phyloP scores from a whole-genome alignment of 2,888 invertebrate genomes.

The Drosophila koepferae region DNA sequence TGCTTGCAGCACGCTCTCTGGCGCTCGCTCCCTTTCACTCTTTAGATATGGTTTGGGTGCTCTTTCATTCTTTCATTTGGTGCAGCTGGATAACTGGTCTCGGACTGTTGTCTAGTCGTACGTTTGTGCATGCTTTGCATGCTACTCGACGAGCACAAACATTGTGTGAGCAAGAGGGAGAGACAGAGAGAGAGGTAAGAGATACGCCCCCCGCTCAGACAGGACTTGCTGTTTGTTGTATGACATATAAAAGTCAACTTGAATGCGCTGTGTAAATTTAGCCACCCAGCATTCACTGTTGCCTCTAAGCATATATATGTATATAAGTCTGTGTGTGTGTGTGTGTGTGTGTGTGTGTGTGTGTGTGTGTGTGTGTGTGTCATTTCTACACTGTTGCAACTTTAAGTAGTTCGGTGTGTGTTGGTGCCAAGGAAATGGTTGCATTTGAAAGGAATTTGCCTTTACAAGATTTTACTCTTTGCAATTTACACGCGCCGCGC shows the following conservation, averaged over 20 bases:
- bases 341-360: neutral
- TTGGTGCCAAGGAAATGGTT: constrained; percentile 66
- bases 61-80: constrained; percentile 47
- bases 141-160: constrained; percentile 36
- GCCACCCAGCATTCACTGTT: constrained; percentile 46
- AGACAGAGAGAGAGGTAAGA: neutral
- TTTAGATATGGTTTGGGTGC: constrained; percentile 7
- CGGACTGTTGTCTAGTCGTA: constrained; percentile 57
- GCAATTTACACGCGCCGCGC: constrained; percentile 79
- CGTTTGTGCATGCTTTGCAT: constrained; percentile 59
- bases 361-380: constrained; percentile 7
- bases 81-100: constrained; percentile 20
- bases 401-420: constrained; percentile 72
- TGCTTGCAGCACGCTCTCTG: neutral
- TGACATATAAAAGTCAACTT: constrained; percentile 79
- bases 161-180: neutral
- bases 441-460: constrained; percentile 82
- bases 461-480: constrained; percentile 81
- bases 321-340: constrained; percentile 1
- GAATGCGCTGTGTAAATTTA: constrained; percentile 67
- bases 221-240: constrained; percentile 68
- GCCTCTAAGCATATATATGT: constrained; percentile 29
- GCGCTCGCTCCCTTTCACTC: neutral
- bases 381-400: constrained; percentile 62
- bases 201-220: neutral